Conservation (phyloP, 2,113 vertebrate genomes). For the Perccottus glenii region DNA sequence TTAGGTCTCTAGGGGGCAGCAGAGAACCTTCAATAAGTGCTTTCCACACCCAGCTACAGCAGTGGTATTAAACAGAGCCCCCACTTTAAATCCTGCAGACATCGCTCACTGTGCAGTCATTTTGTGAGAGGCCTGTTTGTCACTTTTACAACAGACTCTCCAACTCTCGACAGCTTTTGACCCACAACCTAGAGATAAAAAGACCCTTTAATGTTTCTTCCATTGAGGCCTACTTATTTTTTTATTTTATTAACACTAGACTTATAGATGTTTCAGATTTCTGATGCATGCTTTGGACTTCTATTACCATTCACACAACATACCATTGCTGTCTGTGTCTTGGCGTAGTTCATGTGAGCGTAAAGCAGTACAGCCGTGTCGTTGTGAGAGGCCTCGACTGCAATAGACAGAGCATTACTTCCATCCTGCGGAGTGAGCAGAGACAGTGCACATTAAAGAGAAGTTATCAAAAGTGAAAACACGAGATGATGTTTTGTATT, state of each 20-base stretch:
- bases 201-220: no score
- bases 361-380: conserved; percentile 90
- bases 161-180: no score
- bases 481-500: not conserved
- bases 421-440: conserved; percentile 83
- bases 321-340: conserved; percentile 76
- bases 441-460: conserved; percentile 12
- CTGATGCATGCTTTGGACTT: no score
- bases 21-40: conserved; percentile 18
- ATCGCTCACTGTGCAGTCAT: conserved; percentile 25
- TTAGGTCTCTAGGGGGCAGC: conserved; percentile 60
- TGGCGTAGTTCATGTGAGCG: conserved; percentile 82
- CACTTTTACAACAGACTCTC: not conserved
- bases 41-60: conserved; percentile 40
- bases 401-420: conserved; percentile 90
- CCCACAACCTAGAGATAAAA: no score
- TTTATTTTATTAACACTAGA: no score
- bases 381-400: conserved; percentile 89
- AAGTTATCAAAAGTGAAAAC: conserved; percentile 16
- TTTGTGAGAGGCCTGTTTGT: conserved; percentile 14
- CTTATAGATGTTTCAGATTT: no score
- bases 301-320: conserved; percentile 37
- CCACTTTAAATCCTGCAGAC: conserved; percentile 32
- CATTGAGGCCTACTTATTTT: no score
- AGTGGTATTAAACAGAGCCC: conserved; percentile 11